Evolutionary conservation across 1,140 invertebrate species (phyloP), one percentile per base, ranked within the genome.

Genomic region (Chelonus insularis): DNA sequence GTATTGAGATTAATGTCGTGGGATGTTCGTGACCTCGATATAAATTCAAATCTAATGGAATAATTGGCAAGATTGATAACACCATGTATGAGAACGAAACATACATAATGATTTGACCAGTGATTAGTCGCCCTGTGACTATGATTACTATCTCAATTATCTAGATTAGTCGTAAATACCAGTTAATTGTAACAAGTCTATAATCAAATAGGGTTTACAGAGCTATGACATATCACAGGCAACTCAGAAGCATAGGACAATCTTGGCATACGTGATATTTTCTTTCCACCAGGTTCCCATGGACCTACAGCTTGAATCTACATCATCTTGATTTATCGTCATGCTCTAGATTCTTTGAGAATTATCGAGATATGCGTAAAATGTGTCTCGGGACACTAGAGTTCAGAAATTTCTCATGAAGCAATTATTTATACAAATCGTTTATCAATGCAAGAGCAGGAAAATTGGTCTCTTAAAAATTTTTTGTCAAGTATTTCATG

Each of bases 181-280:
- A 70, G 68, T 69, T 75, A 75, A 79, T 75, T 72, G 66, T 60
- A 37, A 45, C 51, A 45, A 51, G 39, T 52, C 20, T 62, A 65
- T 70, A 77, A 77, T 78, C 73, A 77, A 63, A 65, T 50, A 64
- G 12, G 12, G 12, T 25, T 43, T 45, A 48, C 54, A 47, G 57
- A 36, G 62, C 68, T 66, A 71, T 75, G 76, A 78, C 75, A 78
- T 74, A 77, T 77, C 72, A 69, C 65, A 58, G 37, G 50, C 48
- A 43, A 48, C 23, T 50, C 29, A 37, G 52, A 57, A 14, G 37
- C n/a, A 29, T 25, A 12, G 12, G 57, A 43, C 8, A n/a, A 37
- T 37, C 9, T n/a, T 2, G 2, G 11, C 11, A 9, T 2, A 12
- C 12, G 36, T 3, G 36, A 37, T 9, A 37, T n/a, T 37, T n/a